Conservation (phyloP, 2,888 invertebrate species). For the Andrena praecox region DNA sequence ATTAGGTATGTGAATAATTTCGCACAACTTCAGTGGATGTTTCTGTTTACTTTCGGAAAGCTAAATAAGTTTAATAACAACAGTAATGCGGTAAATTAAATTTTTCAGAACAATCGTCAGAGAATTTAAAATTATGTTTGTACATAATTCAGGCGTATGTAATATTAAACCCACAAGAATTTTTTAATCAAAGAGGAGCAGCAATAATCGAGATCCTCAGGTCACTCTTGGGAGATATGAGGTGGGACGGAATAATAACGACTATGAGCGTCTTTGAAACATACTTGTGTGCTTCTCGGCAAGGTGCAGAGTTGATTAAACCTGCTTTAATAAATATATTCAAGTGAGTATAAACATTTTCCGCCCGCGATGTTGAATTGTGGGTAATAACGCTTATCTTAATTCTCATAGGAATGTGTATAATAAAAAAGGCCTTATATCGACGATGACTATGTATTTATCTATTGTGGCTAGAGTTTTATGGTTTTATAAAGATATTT, state of each 20-base stretch:
- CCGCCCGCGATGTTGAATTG: not conserved
- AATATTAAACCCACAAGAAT: conserved; percentile 91
- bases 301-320: conserved; percentile 91
- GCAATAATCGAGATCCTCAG: conserved; percentile 90
- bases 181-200: conserved; percentile 90
- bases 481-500: conserved; percentile 86
- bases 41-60: not conserved
- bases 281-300: conserved; percentile 90
- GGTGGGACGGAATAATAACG: conserved; percentile 90
- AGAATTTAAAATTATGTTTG: conserved; percentile 92
- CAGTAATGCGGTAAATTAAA: not conserved
- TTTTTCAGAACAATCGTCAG: conserved; percentile 91
- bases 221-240: conserved; percentile 92
- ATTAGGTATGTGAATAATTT: conserved; percentile 86
- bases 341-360: conserved; percentile 83
- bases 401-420: conserved; percentile 87
- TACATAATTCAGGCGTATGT: conserved; percentile 94
- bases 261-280: conserved; percentile 91
- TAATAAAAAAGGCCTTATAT: conserved; percentile 89
- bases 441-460: conserved; percentile 92
- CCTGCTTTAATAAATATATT: conserved; percentile 88
- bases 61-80: conserved; percentile 1
- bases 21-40: conserved; percentile 19
- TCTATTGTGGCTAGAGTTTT: conserved; percentile 92
- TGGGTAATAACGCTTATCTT: conserved; percentile 25